Conservation (phyloP, 2,888 invertebrate species). For the Malthinus seriepunctatus region DNA sequence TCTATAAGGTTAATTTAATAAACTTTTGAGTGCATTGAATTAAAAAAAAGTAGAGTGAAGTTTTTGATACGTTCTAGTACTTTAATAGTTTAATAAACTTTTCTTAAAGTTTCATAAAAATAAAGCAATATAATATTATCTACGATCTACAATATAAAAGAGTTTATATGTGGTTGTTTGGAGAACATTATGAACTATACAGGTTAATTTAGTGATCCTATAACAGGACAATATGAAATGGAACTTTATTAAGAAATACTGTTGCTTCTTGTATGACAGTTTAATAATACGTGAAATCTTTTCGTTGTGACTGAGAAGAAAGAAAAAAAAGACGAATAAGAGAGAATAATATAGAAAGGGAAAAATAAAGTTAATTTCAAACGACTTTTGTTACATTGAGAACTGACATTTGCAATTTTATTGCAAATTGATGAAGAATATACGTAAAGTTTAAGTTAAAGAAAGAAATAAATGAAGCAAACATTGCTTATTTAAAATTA, state of each 20-base stretch:
- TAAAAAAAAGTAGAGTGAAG: too few relatives aligned
- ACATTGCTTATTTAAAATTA: neutral
- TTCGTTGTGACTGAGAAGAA: conserved; percentile 9
- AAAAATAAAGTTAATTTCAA: conserved; percentile 5
- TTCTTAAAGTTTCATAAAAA: conserved; percentile 23
- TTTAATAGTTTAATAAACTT: conserved; percentile 7
- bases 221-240: conserved; percentile 32
- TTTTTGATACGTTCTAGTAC: too few relatives aligned
- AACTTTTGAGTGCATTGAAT: too few relatives aligned
- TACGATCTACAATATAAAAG: conserved; percentile 34
- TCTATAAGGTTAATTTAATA: too few relatives aligned
- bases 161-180: conserved; percentile 33
- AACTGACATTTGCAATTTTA: conserved; percentile 17
- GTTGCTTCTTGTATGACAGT: conserved; percentile 22
- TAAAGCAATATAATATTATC: conserved; percentile 29
- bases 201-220: conserved; percentile 28
- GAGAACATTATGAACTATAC: conserved; percentile 33
- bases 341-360: conserved; percentile 15
- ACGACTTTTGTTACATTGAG: conserved; percentile 14
- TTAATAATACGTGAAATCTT: conserved; percentile 23
- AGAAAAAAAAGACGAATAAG: neutral
- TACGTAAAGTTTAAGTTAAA: neutral
- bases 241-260: conserved; percentile 37
- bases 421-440: neutral
- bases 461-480: neutral